Base-by-base conservation (phyloP, 2,888 invertebrate genomes). In the Eupithecia abbreviata region DNA sequence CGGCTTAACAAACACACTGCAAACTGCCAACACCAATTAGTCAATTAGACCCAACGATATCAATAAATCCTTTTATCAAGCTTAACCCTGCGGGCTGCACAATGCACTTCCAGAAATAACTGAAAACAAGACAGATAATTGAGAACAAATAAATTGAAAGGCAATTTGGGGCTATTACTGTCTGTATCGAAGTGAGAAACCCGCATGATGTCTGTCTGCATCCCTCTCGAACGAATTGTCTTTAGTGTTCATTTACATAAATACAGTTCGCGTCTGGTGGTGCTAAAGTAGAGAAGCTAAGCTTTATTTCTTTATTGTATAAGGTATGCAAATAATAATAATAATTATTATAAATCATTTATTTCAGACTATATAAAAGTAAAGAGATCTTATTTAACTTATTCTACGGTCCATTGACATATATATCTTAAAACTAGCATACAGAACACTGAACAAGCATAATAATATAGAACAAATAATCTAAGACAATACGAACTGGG, bases 141-240 rank as follows among this genome's bases (percentile, higher is more conserved):
- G 83, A 85, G 88, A 92, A 91, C 90, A 83, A 88, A 89, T 92
- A 93, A 93, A 93, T 94, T 94, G 93, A 87, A 84, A 85, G 84
- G 84, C 93, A 93, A 94, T 93, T 93, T 89, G 84, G 83, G 80
- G 87, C 87, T 88, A 92, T 92, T 92, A 92, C 89, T 91, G 89
- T 88, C 93, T 92, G 90, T 89, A 83, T 84, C 85, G 85, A 80
- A 85, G 80, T 77, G 89, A 82, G 87, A 89, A 89, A 86, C 93
- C 93, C 94, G 93, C 93, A 93, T 93, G 85, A 85, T 88, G 89
- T 85, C 80, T 79, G 84, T 84, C 82, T 83, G 85, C 90, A 90
- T 92, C 93, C 92, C 92, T 91, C 92, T 92, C 84, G 79, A 81
- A 86, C 87, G 86, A 89, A 88, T 91, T 88, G 88, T 85, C 85